Base-by-base conservation (phyloP, 1,140 invertebrate species). In the Drosophila kikkawai region DNA sequence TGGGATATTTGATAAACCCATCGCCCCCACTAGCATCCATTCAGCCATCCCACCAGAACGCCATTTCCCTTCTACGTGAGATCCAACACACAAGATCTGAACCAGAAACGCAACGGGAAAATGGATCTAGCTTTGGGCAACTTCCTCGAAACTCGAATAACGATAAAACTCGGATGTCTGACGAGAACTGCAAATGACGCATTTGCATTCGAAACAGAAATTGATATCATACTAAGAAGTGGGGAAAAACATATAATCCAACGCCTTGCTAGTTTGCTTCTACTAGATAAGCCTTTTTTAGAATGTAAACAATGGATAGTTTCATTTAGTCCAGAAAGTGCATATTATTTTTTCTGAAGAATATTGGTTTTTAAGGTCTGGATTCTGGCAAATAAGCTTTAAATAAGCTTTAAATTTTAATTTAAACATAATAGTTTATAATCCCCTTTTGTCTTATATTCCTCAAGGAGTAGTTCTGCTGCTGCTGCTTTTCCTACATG, bases 31-130 rank as follows among this genome's bases (percentile, higher is more conserved):
- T 7, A 26, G 34, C 60, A 63, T 63, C 47, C 37, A 41, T 32
- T 17, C 26, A 17, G 48, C 7, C 26, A n/a, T n/a, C 26, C 63
- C 66, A 17, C 11, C 50, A 37, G 42, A 47, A 39, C 36, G 47
- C 36, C n/a, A 39, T 39, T 59, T n/a, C 36, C 39, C n/a, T 70
- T 64, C 57, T 83, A 86, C 83, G 83, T 86, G 83, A 83, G 80
- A 80, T 86, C 66, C 69, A 80, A 68, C 76, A 13, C 17, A 42
- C 47, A 77, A 76, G 47, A 29, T 71, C 48, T 39, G 37, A 44
- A 45, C 63, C 39, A 66, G 48, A 70, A 59, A 60, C 47, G 45
- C 56, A 70, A 53, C 44, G 56, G 56, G 41, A 41, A 34, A 45
- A 29, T 39, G 22, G 22, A 45, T 45, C 15, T 37, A 3, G 60